Conservation (phyloP, 2,113 vertebrate genomes). For the Rhodinocichla rosea region DNA sequence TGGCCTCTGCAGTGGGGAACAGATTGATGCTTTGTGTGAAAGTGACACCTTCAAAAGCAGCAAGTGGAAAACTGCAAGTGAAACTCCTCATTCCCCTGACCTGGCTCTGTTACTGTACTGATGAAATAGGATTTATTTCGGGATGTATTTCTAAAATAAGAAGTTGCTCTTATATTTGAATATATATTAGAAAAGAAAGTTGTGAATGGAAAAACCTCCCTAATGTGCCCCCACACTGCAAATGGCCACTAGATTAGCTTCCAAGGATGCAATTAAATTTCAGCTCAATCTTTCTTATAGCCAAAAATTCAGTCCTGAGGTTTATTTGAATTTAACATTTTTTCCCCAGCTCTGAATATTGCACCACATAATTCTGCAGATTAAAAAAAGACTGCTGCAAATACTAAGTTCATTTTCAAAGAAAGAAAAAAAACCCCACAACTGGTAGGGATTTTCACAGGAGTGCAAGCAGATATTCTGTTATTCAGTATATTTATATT, state of each 20-base stretch:
- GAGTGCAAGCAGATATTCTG: background rate
- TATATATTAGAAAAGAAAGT: constrained; percentile 10
- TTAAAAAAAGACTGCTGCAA: background rate
- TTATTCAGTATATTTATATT: background rate
- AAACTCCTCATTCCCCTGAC: background rate
- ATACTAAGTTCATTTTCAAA: background rate
- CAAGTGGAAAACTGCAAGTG: background rate
- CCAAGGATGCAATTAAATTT: background rate
- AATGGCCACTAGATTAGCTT: background rate
- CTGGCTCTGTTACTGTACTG: background rate
- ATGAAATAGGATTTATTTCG: background rate
- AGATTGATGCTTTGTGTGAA: background rate
- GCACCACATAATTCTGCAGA: background rate
- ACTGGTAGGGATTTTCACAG: background rate
- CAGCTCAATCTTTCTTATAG: background rate
- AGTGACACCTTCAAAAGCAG: background rate
- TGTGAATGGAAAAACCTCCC: background rate
- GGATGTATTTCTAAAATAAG: background rate
- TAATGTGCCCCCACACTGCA: background rate
- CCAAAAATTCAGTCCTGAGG: background rate
- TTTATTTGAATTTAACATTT: background rate
- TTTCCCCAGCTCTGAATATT: background rate
- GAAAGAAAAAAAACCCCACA: background rate
- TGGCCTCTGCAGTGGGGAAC: background rate
- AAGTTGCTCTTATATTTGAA: background rate